These are phyloP conservation scores for Erithacus rubecula DNA, from an alignment of 2,797 vertebrate species.

Conservation along the genomic window DNA sequence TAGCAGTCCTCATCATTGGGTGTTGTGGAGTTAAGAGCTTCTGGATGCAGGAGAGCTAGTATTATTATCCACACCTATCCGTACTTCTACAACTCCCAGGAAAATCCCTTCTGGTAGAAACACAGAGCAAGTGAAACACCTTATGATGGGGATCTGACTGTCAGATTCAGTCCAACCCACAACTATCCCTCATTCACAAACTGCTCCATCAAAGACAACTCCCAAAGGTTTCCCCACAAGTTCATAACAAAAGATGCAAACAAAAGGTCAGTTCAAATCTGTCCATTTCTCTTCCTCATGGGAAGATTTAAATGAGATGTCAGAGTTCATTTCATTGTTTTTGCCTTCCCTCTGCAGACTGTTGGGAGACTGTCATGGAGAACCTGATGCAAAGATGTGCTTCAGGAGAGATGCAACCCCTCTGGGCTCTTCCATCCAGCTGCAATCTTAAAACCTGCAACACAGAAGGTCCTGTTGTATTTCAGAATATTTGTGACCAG, in stretches of 20 bases:
- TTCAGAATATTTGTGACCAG: neutral
- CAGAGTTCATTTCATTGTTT: neutral
- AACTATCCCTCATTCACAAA: neutral
- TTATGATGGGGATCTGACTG: neutral
- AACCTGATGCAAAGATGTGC: neutral
- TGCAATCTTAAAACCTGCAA: neutral
- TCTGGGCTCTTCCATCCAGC: neutral
- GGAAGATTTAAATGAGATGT: neutral
- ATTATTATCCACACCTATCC: neutral
- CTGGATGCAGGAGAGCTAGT: neutral
- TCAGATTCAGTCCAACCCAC: neutral
- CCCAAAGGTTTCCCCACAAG: neutral
- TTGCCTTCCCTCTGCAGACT: neutral
- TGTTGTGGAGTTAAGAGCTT: neutral
- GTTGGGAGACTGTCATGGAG: accelerated
- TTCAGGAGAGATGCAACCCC: neutral
- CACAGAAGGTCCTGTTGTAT: neutral
- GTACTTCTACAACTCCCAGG: neutral
- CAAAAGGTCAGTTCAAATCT: neutral
- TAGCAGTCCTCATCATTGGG: neutral
- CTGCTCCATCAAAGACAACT: neutral
- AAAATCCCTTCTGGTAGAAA: neutral
- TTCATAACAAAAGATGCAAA: neutral
- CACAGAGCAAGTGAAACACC: neutral
- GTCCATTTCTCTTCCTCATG: neutral